Evolutionary conservation across 2,888 invertebrate species (phyloP).

Genomic region (Physocephala rufipes): DNA sequence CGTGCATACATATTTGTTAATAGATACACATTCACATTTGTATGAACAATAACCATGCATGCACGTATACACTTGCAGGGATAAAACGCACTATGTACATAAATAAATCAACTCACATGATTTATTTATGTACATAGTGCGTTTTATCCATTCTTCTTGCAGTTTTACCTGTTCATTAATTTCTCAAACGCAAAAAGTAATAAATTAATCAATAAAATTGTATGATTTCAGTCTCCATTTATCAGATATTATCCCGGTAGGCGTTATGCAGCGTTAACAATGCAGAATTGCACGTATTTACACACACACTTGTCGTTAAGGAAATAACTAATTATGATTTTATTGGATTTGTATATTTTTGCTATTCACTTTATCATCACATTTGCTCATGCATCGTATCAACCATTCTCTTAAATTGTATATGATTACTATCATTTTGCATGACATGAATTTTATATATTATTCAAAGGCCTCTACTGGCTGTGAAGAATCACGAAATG

Average conservation of each 20-base stretch:
- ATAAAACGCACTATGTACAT: too few relatives aligned
- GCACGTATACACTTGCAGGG: not conserved
- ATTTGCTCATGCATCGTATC: too few relatives aligned
- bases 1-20: not conserved
- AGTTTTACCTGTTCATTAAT: slow-evolving; percentile 55
- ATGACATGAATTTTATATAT: too few relatives aligned
- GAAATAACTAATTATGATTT: not conserved
- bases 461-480: too few relatives aligned
- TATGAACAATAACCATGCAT: not conserved
- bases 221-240: not conserved
- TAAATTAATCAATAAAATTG: slow-evolving; percentile 50
- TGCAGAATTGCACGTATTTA: not conserved
- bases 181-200: slow-evolving; percentile 62
- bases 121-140: not conserved
- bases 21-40: not conserved
- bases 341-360: too few relatives aligned
- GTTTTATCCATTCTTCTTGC: not conserved
- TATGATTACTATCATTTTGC: too few relatives aligned
- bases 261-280: not conserved
- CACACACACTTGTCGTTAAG: not conserved
- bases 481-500: not conserved
- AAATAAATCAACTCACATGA: not conserved
- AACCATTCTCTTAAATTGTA: too few relatives aligned
- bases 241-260: not conserved
- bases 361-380: too few relatives aligned